A percentile compares a stretch with the other conserved stretches of the same genome.
These are phyloP conservation scores for Coenonympha arcania DNA, from an alignment of 2,888 invertebrate species.

Conservation along the genomic window DNA sequence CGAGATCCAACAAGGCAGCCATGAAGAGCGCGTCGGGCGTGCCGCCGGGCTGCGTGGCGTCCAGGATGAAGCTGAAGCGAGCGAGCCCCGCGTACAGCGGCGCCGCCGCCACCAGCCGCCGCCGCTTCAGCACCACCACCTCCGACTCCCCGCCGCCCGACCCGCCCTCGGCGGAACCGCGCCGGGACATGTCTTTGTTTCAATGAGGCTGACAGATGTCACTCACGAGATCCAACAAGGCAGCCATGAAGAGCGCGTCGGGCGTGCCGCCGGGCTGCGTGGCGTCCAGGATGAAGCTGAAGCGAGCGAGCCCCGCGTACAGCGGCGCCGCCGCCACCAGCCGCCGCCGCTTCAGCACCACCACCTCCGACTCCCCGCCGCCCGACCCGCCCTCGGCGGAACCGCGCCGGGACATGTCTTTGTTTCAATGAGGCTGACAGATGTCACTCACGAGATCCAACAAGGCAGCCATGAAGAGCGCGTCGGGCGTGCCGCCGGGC, in stretches of 20 bases:
- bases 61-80: conserved; percentile 91
- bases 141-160: conserved; percentile 84
- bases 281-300: conserved; percentile 94
- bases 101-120: conserved; percentile 84
- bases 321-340: conserved; percentile 85
- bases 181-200: conserved; percentile 78
- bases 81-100: conserved; percentile 91
- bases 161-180: conserved; percentile 87
- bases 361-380: conserved; percentile 85
- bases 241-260: conserved; percentile 95
- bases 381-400: conserved; percentile 86
- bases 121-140: conserved; percentile 89
- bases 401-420: conserved; percentile 81
- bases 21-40: conserved; percentile 97
- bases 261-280: conserved; percentile 97
- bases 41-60: conserved; percentile 95
- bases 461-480: conserved; percentile 93
- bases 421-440: too few relatives aligned
- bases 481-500: conserved; percentile 97
- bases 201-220: too few relatives aligned
- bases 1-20: conserved; percentile 94
- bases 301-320: conserved; percentile 89
- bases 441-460: conserved; percentile 87
- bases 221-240: conserved; percentile 91
- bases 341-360: conserved; percentile 89